These are phyloP conservation scores for Cryptophagus acutangulus DNA, from an alignment of 2,888 invertebrate genomes.

Conservation along the genomic window DNA sequence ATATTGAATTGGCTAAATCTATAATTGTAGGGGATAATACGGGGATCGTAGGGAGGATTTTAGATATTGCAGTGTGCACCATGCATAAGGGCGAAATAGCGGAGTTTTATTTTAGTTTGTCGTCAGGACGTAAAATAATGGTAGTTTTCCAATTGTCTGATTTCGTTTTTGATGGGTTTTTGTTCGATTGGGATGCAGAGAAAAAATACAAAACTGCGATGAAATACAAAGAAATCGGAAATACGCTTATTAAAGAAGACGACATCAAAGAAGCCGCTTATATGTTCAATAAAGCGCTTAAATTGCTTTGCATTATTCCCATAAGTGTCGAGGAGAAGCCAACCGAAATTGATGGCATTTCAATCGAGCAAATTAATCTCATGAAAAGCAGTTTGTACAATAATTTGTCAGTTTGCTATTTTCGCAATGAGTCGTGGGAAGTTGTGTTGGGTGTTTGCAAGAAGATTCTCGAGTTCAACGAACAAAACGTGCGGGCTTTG, in stretches of 20 bases:
- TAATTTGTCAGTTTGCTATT: conserved; percentile 78
- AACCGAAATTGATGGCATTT: conserved; percentile 51
- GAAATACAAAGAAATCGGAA: conserved; percentile 51
- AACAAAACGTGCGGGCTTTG: conserved; percentile 49
- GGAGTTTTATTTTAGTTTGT: conserved; percentile 43
- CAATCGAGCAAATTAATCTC: conserved; percentile 51
- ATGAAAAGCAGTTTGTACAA: conserved; percentile 68
- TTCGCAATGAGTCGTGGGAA: conserved; percentile 62
- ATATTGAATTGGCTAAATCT: conserved; percentile 13
- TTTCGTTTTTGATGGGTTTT: conserved; percentile 44
- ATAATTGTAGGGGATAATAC: conserved; percentile 47
- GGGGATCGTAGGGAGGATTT: conserved; percentile 48
- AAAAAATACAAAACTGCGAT: conserved; percentile 47
- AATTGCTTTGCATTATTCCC: conserved; percentile 64
- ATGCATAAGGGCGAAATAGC: conserved; percentile 50
- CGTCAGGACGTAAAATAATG: background rate
- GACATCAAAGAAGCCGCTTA: conserved; percentile 62
- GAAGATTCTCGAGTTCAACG: conserved; percentile 46
- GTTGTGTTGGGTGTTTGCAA: conserved; percentile 60
- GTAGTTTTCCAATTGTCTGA: conserved; percentile 32
- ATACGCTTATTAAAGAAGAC: conserved; percentile 59
- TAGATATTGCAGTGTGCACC: conserved; percentile 49
- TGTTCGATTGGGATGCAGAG: conserved; percentile 45
- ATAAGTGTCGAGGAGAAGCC: conserved; percentile 46
- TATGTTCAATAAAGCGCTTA: conserved; percentile 68